These are phyloP conservation scores for Mongoloraphidia duomilia DNA, from an alignment of 2,888 invertebrate genomes.

Conservation along the genomic window DNA sequence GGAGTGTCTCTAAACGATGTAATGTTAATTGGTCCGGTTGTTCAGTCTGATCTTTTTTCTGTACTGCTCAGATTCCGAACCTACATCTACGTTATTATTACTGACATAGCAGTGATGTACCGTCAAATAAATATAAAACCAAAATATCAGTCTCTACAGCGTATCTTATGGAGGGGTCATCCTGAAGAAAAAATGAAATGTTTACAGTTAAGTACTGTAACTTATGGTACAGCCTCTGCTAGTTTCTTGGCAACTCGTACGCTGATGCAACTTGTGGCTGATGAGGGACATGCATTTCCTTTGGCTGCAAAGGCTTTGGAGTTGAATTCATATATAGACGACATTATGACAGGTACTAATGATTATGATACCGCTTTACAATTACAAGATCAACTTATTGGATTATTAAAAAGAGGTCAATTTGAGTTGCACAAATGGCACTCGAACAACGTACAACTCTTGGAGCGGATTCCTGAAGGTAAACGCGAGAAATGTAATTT, in stretches of 20 bases:
- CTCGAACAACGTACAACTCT: constrained; percentile 3
- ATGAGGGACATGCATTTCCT: too few species aligned
- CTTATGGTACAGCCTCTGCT: constrained; percentile 15
- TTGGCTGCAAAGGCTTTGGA: background rate
- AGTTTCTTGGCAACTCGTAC: constrained; percentile 13
- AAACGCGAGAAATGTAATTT: constrained; percentile 1
- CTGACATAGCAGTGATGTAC: constrained; percentile 4
- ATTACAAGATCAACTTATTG: constrained; percentile 3
- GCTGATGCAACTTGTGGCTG: constrained; percentile 11
- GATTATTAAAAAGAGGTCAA: background rate
- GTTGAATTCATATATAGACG: constrained; percentile 8
- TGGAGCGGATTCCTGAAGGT: background rate
- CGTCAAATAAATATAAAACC: constrained; percentile 2
- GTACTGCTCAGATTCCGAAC: constrained; percentile 1
- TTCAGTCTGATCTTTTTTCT: constrained; percentile 5
- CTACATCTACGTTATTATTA: background rate
- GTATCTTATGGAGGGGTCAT: constrained; percentile 4
- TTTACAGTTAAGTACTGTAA: constrained; percentile 12
- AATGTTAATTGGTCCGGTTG: constrained; percentile 3
- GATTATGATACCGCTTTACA: background rate
- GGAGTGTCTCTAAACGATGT: constrained; percentile 6
- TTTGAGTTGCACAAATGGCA: constrained; percentile 11
- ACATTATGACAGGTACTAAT: constrained; percentile 4
- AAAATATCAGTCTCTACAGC: constrained; percentile 1
- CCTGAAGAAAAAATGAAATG: constrained; percentile 3